A percentile compares a stretch with the other conserved stretches of the same genome.
Evolutionary conservation across 2,888 invertebrate species (phyloP).

Genomic region (Luffia ferchaultella): DNA sequence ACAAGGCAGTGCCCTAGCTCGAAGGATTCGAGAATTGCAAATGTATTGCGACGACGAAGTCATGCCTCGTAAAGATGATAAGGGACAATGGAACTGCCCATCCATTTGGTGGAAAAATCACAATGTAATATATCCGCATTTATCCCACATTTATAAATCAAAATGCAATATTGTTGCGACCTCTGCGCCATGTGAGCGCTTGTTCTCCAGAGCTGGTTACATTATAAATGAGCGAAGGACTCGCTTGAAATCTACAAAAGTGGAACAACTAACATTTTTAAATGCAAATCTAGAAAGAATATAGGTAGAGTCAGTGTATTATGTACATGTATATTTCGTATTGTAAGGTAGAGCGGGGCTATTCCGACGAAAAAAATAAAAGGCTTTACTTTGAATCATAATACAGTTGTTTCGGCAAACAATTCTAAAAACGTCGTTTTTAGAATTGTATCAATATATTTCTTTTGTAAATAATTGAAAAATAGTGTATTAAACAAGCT

Average conservation of each 20-base stretch:
- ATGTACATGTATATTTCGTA: too few species aligned
- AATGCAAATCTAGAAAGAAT: constrained; percentile 10
- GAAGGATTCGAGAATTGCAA: constrained; percentile 16
- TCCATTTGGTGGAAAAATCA: constrained; percentile 17
- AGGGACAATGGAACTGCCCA: constrained; percentile 13
- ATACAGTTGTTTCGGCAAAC: too few species aligned
- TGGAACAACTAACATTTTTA: constrained; percentile 12
- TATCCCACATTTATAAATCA: constrained; percentile 9
- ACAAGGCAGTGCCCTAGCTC: constrained; percentile 15
- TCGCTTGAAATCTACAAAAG: constrained; percentile 10
- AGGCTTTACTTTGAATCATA: too few species aligned
- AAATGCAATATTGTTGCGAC: constrained; percentile 14
- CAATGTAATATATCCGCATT: constrained; percentile 13
- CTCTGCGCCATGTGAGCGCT: constrained; percentile 14
- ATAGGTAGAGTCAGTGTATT: too few species aligned
- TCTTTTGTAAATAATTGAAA: too few species aligned
- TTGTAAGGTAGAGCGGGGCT: too few species aligned
- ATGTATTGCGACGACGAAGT: constrained; percentile 13
- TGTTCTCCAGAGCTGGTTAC: constrained; percentile 13
- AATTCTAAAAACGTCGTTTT: too few species aligned
- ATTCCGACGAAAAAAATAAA: too few species aligned
- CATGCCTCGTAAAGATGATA: constrained; percentile 10
- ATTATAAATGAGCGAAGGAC: constrained; percentile 12
- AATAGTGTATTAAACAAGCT: too few species aligned
- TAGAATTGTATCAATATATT: too few species aligned